Base-by-base conservation (phyloP, 2,888 invertebrate species). In the Tenthredo mesomela region DNA sequence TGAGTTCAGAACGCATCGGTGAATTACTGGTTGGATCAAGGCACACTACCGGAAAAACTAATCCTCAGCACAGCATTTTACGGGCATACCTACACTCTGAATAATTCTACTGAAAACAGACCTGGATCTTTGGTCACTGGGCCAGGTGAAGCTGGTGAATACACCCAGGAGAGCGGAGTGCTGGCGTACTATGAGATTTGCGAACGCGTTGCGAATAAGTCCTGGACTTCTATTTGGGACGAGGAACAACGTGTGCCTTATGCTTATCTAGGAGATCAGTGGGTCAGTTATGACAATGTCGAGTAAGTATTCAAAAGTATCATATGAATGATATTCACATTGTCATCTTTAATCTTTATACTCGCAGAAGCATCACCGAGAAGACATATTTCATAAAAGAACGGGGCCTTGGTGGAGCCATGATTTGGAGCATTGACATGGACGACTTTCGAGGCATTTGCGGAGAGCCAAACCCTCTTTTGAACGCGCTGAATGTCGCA, bases 391-490 rank as follows among this genome's bases (percentile, higher is more conserved):
- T 15, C 15, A 18, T 70, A 18, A 70, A 70, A 33, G 18, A 18
- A 33, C 61, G 87, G 54, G 90, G 90, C 61, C 90, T 96, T 82
- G 94, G 94, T 83, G 97, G 97, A 43, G 94, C 95, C 0, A 97
- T 97, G 97, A 90, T 96, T 0, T 97, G 97, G 97, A 96, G 96
- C 70, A 94, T 97, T 10, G 97, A 97, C 90, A 96, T 96, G 4
- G 97, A 97, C 89, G 97, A 97, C 90, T 96, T 96, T 89, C 93
- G 91, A 18, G 96, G 96, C 0, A 87, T 91, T 0, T 97, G 97
- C 88, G 95, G 95, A 0, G 94, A 94, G 50, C 10, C 6, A 21
- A 96, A 94, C 91, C 95, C 96, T 0, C 91, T 97, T 5, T 89
- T 97, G n/a, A 94, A 91, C 54, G 92, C 95, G 7, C 94, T 97